A percentile compares a stretch with the other conserved stretches of the same genome.
These are phyloP conservation scores for Drosophila phalerata DNA, from an alignment of 2,888 invertebrate genomes.

Conservation along the genomic window DNA sequence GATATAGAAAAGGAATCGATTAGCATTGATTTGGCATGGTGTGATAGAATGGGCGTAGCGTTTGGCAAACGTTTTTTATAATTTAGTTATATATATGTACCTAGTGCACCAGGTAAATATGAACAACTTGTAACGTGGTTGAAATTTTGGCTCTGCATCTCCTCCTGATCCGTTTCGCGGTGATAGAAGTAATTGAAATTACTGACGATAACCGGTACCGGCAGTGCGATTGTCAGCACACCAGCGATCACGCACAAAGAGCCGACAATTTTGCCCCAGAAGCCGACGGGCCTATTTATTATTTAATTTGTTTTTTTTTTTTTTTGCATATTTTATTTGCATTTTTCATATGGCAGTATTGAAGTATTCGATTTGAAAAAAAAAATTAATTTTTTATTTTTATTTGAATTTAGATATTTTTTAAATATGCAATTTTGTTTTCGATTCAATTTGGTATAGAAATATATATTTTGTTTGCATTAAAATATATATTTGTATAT, in stretches of 20 bases:
- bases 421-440: slow-evolving; percentile 73
- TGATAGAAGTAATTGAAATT: slow-evolving; percentile 99
- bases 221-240: slow-evolving; percentile 99
- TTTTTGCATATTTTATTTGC: slow-evolving; percentile 46
- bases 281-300: slow-evolving; percentile 95
- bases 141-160: slow-evolving; percentile 99
- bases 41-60: slow-evolving; percentile 38
- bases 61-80: slow-evolving; percentile 51
- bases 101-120: slow-evolving; percentile 97
- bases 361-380: slow-evolving; percentile 64
- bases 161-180: slow-evolving; percentile 99
- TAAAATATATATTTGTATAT: slow-evolving; percentile 36
- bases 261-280: slow-evolving; percentile 99
- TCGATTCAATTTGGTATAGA: slow-evolving; percentile 51
- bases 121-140: slow-evolving; percentile 99
- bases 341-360: slow-evolving; percentile 71
- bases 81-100: slow-evolving; percentile 86
- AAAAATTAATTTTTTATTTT: slow-evolving; percentile 25
- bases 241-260: slow-evolving; percentile 99
- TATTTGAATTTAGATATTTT: slow-evolving; percentile 27
- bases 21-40: slow-evolving; percentile 49
- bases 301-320: slow-evolving; percentile 27
- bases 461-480: slow-evolving; percentile 40
- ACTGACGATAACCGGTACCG: slow-evolving; percentile 99
- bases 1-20: slow-evolving; percentile 56